These are phyloP conservation scores for Tinamus guttatus DNA, from an alignment of 2,113 vertebrate species.

Conservation along the genomic window DNA sequence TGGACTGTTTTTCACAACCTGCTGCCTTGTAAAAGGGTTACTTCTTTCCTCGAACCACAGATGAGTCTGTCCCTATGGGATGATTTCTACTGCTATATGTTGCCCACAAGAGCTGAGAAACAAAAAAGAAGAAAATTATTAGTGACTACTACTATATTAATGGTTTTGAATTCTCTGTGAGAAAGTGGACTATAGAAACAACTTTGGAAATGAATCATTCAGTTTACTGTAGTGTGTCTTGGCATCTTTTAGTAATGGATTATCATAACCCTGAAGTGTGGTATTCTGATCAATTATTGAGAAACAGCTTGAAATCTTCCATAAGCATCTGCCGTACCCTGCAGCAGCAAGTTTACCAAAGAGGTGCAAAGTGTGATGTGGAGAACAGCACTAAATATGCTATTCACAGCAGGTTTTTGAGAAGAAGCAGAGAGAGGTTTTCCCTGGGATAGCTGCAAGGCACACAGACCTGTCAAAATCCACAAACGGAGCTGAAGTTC, in stretches of 20 bases:
- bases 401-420: neutral
- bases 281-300: neutral
- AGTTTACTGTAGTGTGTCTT: neutral
- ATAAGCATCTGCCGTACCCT: neutral
- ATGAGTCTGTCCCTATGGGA: accelerated
- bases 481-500: neutral
- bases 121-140: neutral
- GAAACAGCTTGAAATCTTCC: neutral
- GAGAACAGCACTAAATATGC: neutral
- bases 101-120: neutral
- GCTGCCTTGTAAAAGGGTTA: neutral
- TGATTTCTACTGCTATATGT: neutral
- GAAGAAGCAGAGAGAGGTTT: neutral
- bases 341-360: neutral
- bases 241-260: neutral
- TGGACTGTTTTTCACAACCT: neutral
- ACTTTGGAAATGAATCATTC: neutral
- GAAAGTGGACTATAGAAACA: neutral
- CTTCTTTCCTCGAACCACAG: neutral
- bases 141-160: neutral
- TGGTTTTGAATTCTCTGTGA: neutral
- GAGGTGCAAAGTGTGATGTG: neutral
- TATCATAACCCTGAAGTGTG: neutral
- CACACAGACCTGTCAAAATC: neutral
- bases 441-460: neutral